A percentile compares a stretch with the other conserved stretches of the same genome.
phyloP scores from a whole-genome alignment of 2,113 vertebrate genomes.

The Chaenogobius annularis region DNA sequence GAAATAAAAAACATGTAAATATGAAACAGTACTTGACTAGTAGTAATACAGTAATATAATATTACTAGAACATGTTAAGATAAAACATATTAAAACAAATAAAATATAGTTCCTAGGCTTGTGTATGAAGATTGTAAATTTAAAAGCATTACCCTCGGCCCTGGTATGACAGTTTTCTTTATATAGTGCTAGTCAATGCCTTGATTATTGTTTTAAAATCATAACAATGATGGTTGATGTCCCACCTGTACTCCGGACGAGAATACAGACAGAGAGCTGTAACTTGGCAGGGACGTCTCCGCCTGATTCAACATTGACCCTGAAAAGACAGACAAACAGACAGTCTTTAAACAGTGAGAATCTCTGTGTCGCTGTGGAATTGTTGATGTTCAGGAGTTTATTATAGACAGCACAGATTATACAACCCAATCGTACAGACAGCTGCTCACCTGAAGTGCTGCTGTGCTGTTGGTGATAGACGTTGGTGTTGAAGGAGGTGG shows the following conservation, averaged over 20 bases:
- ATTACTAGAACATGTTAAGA: not conserved
- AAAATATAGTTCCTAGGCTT: not conserved
- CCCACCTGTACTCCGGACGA: constrained; percentile 81
- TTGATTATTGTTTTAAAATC: constrained; percentile 13
- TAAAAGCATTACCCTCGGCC: not conserved
- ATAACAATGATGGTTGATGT: constrained; percentile 55
- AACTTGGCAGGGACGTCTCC: constrained; percentile 80
- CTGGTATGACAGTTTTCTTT: not conserved
- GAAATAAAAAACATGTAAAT: too few relatives aligned
- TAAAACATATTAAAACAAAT: not conserved
- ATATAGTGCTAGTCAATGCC: not conserved
- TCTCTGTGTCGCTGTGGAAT: not conserved
- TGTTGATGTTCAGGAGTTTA: not conserved
- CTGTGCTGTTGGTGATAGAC: constrained; percentile 79
- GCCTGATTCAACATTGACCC: constrained; percentile 82
- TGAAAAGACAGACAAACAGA: constrained; percentile 41
- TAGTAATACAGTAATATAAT: not conserved
- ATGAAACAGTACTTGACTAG: not conserved
- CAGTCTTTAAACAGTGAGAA: constrained; percentile 4
- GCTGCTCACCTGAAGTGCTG: constrained; percentile 67
- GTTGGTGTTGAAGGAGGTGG: constrained; percentile 78
- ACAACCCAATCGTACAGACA: not conserved
- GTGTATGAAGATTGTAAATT: not conserved
- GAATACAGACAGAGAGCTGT: constrained; percentile 79
- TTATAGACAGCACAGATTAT: not conserved